These are phyloP conservation scores for Drosophila mimetica DNA, from an alignment of 2,888 invertebrate species.

Conservation along the genomic window DNA sequence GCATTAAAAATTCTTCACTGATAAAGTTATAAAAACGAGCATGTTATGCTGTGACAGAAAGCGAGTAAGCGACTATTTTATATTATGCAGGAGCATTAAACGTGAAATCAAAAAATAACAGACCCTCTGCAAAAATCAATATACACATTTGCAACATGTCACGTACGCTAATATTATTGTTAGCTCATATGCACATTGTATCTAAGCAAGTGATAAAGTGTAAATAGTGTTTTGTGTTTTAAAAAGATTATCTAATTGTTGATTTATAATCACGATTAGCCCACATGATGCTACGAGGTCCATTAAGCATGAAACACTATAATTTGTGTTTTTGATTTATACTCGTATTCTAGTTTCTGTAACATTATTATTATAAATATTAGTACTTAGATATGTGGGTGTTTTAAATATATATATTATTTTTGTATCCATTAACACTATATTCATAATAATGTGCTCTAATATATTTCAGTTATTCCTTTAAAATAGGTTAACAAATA, in stretches of 20 bases:
- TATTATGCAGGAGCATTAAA: neutral
- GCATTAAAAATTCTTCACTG: slow-evolving; percentile 44
- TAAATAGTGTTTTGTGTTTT: neutral
- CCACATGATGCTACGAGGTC: neutral
- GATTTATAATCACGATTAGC: neutral
- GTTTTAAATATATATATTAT: no score
- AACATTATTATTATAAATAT: no score
- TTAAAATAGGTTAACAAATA: neutral
- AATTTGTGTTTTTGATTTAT: no score
- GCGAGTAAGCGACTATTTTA: slow-evolving; percentile 2
- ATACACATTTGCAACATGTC: neutral
- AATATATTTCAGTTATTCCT: no score
- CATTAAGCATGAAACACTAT: no score
- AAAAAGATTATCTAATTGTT: neutral
- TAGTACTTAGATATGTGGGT: no score
- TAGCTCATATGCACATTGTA: neutral
- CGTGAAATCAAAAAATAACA: neutral
- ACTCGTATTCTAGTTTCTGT: no score
- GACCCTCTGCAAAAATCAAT: slow-evolving; percentile 1
- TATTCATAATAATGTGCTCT: no score
- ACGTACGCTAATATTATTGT: slow-evolving; percentile 5
- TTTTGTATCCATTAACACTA: no score
- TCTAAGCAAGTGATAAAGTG: neutral
- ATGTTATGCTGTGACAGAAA: slow-evolving; percentile 8
- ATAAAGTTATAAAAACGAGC: slow-evolving; percentile 61